Conservation (phyloP, 2,797 vertebrate species). For the Tapera naevia region DNA sequence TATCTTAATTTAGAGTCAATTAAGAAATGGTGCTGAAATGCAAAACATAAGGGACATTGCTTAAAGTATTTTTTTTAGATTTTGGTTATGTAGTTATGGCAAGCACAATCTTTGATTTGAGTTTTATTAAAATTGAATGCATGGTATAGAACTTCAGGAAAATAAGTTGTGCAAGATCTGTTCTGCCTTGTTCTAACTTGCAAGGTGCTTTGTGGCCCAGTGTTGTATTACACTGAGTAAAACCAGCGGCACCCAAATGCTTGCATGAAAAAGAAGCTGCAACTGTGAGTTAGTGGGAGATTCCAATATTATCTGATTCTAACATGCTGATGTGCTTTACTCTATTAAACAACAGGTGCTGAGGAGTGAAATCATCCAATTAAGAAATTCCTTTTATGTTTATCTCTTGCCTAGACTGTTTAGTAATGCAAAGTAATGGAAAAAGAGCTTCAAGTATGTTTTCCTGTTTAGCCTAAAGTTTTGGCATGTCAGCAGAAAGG, state of each 20-base stretch:
- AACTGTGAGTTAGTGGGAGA: conserved; percentile 41
- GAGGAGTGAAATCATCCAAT: conserved; percentile 59
- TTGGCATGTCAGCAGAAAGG: conserved; percentile 48
- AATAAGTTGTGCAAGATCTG: background rate
- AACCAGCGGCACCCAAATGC: conserved; percentile 12
- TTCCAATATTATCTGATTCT: conserved; percentile 35
- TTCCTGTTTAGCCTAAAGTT: conserved; percentile 58
- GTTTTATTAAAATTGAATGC: conserved; percentile 1
- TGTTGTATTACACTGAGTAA: conserved; percentile 11
- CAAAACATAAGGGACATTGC: background rate
- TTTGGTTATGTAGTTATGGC: background rate
- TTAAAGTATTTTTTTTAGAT: background rate
- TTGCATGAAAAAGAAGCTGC: conserved; percentile 15
- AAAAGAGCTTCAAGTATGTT: conserved; percentile 45
- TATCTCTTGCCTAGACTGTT: conserved; percentile 52
- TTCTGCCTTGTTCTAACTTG: conserved; percentile 36
- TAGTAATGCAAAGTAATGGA: conserved; percentile 60
- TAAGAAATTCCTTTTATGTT: conserved; percentile 69
- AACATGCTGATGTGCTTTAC: conserved; percentile 49
- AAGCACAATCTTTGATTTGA: background rate
- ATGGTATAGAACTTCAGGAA: background rate
- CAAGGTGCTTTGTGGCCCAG: background rate
- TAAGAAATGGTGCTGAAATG: background rate
- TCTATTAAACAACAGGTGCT: conserved; percentile 48
- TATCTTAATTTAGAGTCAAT: background rate